A percentile compares a stretch with the other conserved stretches of the same genome.
These are phyloP conservation scores for Ahaetulla prasina DNA, from an alignment of 2,113 vertebrate genomes.

Conservation along the genomic window DNA sequence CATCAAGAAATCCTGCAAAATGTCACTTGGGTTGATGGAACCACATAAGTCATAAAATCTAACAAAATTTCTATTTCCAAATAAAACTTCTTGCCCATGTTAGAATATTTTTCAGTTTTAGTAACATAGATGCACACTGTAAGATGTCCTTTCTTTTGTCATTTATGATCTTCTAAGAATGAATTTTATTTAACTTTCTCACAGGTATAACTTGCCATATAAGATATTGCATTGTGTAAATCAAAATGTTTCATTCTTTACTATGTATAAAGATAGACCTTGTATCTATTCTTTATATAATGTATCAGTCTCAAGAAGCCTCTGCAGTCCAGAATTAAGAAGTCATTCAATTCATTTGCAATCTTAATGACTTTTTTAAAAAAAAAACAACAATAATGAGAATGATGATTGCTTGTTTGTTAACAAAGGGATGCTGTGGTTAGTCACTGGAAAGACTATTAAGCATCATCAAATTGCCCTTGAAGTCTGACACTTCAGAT, in stretches of 20 bases:
- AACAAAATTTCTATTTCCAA: constrained; percentile 3
- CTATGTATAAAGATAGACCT: constrained; percentile 37
- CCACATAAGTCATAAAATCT: not conserved
- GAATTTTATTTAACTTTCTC: constrained; percentile 46
- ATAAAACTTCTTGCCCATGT: constrained; percentile 39
- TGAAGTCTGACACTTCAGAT: constrained; percentile 52
- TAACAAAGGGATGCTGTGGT: constrained; percentile 58
- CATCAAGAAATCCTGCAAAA: not conserved
- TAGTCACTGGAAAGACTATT: constrained; percentile 61
- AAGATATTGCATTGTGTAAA: constrained; percentile 38
- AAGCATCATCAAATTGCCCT: constrained; percentile 59
- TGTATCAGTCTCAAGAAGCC: constrained; percentile 47
- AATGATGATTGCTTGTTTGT: constrained; percentile 59
- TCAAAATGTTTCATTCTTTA: constrained; percentile 45
- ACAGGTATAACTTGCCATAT: constrained; percentile 41
- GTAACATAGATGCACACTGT: not conserved
- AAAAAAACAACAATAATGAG: constrained; percentile 31
- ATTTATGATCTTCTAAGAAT: constrained; percentile 33
- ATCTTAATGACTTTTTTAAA: constrained; percentile 49
- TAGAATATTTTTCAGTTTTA: constrained; percentile 25
- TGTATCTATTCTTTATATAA: constrained; percentile 58
- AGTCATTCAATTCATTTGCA: constrained; percentile 62
- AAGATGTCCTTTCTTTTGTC: constrained; percentile 31
- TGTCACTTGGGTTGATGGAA: not conserved
- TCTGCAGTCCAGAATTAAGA: constrained; percentile 46